phyloP scores from a whole-genome alignment of 53 echinoderm and acorn worm species.

The Echinometra lucunter region DNA sequence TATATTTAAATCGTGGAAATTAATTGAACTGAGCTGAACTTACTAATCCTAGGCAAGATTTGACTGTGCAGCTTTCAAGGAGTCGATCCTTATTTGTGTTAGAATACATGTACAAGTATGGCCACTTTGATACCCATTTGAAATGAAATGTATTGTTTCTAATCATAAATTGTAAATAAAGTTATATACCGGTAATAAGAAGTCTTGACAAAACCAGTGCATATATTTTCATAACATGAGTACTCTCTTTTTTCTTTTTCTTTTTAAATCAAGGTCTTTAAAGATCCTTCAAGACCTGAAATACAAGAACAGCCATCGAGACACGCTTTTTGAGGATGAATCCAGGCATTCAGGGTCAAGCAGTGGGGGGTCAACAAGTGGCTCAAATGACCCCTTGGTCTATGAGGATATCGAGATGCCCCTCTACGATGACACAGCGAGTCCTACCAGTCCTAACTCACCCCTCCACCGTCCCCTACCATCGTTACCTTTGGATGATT shows the following conservation, averaged over 20 bases:
- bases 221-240: no score
- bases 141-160: no score
- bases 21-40: no score
- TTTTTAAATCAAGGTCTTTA: slow-evolving; percentile 64
- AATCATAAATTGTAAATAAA: no score
- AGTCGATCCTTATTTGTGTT: no score
- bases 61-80: no score
- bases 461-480: slow-evolving; percentile 48
- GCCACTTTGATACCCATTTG: no score
- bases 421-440: slow-evolving; percentile 71
- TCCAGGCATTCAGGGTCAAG: slow-evolving; percentile 55
- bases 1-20: no score
- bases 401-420: slow-evolving; percentile 90
- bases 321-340: slow-evolving; percentile 61
- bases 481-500: slow-evolving; percentile 52
- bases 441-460: slow-evolving; percentile 31
- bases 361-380: slow-evolving; percentile 23
- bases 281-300: slow-evolving; percentile 82
- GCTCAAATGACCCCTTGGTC: slow-evolving; percentile 69
- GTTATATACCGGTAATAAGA: no score
- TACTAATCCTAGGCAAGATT: no score
- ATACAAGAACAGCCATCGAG: slow-evolving; percentile 69
- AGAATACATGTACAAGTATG: no score
- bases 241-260: neutral
- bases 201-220: no score